phyloP scores from a whole-genome alignment of 1,140 invertebrate species.

The Drosophila nigrodunni region DNA sequence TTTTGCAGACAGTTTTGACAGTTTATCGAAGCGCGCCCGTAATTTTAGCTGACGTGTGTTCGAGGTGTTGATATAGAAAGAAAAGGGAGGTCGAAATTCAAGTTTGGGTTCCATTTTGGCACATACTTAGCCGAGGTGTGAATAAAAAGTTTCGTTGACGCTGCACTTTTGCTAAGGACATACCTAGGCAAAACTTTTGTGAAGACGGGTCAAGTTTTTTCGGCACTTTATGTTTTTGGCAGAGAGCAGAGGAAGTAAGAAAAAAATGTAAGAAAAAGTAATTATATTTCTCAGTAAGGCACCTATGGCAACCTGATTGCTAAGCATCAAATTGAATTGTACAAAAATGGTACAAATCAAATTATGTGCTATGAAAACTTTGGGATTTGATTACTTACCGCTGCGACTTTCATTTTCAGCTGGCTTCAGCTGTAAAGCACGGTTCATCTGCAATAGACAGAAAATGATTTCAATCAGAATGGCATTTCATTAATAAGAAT shows the following conservation, averaged over 20 bases:
- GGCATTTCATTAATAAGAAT: neutral
- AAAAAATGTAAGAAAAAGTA: conserved; percentile 40
- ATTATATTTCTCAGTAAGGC: conserved; percentile 71
- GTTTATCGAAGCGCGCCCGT: conserved; percentile 80
- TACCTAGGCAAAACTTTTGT: conserved; percentile 47
- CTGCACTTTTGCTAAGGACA: conserved; percentile 63
- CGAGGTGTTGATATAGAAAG: conserved; percentile 62
- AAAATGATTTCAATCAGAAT: conserved; percentile 8
- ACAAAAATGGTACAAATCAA: conserved; percentile 38
- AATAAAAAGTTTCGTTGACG: conserved; percentile 64
- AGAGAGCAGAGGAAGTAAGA: neutral
- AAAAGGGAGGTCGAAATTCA: conserved; percentile 9
- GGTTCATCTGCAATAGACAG: conserved; percentile 95
- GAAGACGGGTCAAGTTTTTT: conserved; percentile 70
- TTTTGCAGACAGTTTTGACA: conserved; percentile 83
- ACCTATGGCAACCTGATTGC: conserved; percentile 65
- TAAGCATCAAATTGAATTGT: conserved; percentile 70
- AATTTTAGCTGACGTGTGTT: conserved; percentile 81
- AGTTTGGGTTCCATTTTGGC: conserved; percentile 38
- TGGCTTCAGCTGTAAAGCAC: conserved; percentile 99
- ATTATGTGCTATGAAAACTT: conserved; percentile 23
- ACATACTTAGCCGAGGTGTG: conserved; percentile 47
- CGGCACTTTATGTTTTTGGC: conserved; percentile 33
- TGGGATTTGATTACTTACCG: conserved; percentile 88
- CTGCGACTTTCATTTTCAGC: conserved; percentile 99